A percentile compares a stretch with the other conserved stretches of the same genome.
These are phyloP conservation scores for Polypterus bichir DNA, from an alignment of 2,113 vertebrate species.

Conservation along the genomic window DNA sequence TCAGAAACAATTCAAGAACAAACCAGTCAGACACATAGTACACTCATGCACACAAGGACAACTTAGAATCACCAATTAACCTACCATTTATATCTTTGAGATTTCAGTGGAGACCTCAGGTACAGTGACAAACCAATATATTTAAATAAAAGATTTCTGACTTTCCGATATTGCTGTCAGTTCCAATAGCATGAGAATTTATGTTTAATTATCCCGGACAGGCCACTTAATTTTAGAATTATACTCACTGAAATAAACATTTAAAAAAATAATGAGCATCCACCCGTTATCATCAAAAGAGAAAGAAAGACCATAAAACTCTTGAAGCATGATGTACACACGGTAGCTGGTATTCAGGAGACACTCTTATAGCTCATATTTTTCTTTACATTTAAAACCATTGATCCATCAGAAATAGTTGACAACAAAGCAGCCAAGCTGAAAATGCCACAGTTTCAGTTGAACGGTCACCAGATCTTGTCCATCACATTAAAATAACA, in stretches of 20 bases:
- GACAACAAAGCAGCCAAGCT: slow-evolving; percentile 31
- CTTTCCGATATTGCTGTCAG: no score
- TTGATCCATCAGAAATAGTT: slow-evolving; percentile 25
- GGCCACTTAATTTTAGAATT: background rate
- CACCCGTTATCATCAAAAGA: background rate
- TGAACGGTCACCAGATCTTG: slow-evolving; percentile 27
- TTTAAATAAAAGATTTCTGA: no score
- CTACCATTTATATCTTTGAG: no score
- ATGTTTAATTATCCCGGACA: no score
- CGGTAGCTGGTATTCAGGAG: background rate
- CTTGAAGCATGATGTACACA: background rate
- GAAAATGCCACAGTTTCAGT: slow-evolving; percentile 33
- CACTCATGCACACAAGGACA: no score
- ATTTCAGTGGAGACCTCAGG: no score
- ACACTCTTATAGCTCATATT: background rate
- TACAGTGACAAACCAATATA: no score
- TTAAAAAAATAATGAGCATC: background rate
- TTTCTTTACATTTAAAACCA: slow-evolving; percentile 13
- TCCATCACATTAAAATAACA: slow-evolving; percentile 41
- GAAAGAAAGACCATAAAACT: no score
- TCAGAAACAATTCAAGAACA: no score
- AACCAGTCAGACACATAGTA: no score
- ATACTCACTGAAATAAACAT: background rate
- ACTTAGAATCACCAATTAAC: no score
- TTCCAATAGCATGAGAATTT: no score